Percentiles rank a stretch among this genome's conserved stretches.
Evolutionary conservation across 1,140 invertebrate genomes (phyloP).

Genomic region (Calosoma granatense): DNA sequence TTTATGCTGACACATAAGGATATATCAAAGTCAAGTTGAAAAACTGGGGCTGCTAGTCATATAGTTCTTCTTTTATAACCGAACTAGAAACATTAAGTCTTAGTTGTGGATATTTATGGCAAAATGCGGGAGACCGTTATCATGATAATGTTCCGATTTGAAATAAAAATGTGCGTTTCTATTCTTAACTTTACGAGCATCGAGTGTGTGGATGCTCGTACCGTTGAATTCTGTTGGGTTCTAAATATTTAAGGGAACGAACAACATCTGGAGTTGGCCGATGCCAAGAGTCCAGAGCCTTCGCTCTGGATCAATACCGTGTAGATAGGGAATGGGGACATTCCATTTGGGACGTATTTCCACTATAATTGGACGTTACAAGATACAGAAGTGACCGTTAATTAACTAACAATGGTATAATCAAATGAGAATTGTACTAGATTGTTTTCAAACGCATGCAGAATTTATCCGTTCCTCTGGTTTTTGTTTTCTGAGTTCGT

Average conservation of each 20-base stretch:
- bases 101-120: background rate
- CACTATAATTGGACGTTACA: background rate
- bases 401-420: background rate
- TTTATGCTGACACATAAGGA: too few species aligned
- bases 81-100: background rate
- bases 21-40: too few species aligned
- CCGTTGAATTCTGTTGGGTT: background rate
- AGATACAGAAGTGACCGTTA: background rate
- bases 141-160: background rate
- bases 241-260: background rate
- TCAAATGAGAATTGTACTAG: too few species aligned
- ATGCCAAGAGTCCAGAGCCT: background rate
- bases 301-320: background rate
- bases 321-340: background rate
- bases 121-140: background rate
- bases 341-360: background rate
- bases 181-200: background rate
- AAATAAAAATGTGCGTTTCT: background rate
- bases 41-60: too few species aligned
- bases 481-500: background rate
- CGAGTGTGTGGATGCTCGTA: background rate
- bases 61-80: too few species aligned
- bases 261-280: background rate
- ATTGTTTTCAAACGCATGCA: too few species aligned
- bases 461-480: background rate